These are phyloP conservation scores for Drosophila jambulina DNA, from an alignment of 1,140 invertebrate genomes.

Conservation along the genomic window DNA sequence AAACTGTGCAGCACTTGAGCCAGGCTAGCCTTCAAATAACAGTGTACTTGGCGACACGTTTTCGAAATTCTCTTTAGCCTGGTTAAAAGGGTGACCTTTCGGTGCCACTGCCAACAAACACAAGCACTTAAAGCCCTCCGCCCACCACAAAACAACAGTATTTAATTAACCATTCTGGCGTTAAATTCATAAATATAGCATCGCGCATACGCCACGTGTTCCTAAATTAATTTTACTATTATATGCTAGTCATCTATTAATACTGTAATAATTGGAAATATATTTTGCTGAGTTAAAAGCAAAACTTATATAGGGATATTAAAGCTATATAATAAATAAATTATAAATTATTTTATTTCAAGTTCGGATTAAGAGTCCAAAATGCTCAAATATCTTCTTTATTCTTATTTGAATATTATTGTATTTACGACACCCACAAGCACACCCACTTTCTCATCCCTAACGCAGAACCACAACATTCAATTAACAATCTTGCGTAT, in stretches of 20 bases:
- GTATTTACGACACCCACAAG: background rate
- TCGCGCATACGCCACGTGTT: slow-evolving; percentile 60
- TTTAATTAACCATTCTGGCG: slow-evolving; percentile 54
- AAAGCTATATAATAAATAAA: too few relatives aligned
- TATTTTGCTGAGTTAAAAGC: background rate
- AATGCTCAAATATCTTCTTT: background rate
- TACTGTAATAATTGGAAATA: background rate
- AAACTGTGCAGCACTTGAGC: slow-evolving; percentile 64
- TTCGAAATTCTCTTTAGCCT: slow-evolving; percentile 58
- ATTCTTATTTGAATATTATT: background rate
- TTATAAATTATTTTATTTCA: too few relatives aligned
- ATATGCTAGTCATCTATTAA: background rate
- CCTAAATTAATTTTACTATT: background rate
- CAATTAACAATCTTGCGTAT: slow-evolving; percentile 53
- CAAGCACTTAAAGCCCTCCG: background rate
- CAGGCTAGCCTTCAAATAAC: slow-evolving; percentile 49
- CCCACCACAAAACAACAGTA: slow-evolving; percentile 18
- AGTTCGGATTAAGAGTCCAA: background rate
- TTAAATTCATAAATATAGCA: slow-evolving; percentile 66
- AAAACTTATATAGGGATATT: background rate
- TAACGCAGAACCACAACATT: slow-evolving; percentile 21
- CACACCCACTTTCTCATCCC: background rate
- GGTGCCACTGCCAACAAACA: background rate
- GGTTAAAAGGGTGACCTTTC: slow-evolving; percentile 23
- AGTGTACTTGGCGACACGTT: slow-evolving; percentile 74